These are phyloP conservation scores for Rutpela maculata DNA, from an alignment of 2,888 invertebrate species.

Conservation along the genomic window DNA sequence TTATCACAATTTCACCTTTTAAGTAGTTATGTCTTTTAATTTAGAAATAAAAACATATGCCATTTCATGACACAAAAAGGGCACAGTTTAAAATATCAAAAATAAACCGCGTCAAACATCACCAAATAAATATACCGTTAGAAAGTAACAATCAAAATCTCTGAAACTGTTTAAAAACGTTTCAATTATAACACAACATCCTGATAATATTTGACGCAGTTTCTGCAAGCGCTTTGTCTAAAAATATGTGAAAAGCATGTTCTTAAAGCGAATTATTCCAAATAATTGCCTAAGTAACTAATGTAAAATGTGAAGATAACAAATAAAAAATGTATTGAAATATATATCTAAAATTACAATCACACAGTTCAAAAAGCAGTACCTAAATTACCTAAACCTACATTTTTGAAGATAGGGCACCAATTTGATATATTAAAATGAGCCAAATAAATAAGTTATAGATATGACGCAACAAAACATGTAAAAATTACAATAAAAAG, in stretches of 20 bases:
- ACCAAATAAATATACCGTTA: background rate
- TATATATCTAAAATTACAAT: constrained; percentile 43
- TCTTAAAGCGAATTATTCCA: constrained; percentile 72
- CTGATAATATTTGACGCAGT: constrained; percentile 31
- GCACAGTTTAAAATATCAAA: constrained; percentile 65
- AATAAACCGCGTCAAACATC: constrained; percentile 44
- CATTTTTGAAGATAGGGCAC: background rate
- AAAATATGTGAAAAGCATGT: constrained; percentile 54
- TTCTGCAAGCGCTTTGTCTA: constrained; percentile 48
- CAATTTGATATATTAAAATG: too few species aligned
- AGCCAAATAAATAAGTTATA: too few species aligned
- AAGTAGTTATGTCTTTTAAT: constrained; percentile 60
- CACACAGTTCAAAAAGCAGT: constrained; percentile 34
- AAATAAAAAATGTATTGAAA: constrained; percentile 52
- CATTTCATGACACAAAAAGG: constrained; percentile 68
- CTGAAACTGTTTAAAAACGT: background rate
- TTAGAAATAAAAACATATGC: constrained; percentile 64
- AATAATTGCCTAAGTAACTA: constrained; percentile 73
- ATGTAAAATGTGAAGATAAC: constrained; percentile 51
- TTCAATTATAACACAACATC: background rate
- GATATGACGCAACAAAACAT: too few species aligned
- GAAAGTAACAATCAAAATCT: background rate
- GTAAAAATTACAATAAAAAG: too few species aligned
- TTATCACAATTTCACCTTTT: constrained; percentile 63
- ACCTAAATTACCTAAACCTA: constrained; percentile 15